A percentile compares a stretch with the other conserved stretches of the same genome.
These are phyloP conservation scores for Chrysocyon brachyurus DNA, from an alignment of 2,797 vertebrate species.

Conservation along the genomic window DNA sequence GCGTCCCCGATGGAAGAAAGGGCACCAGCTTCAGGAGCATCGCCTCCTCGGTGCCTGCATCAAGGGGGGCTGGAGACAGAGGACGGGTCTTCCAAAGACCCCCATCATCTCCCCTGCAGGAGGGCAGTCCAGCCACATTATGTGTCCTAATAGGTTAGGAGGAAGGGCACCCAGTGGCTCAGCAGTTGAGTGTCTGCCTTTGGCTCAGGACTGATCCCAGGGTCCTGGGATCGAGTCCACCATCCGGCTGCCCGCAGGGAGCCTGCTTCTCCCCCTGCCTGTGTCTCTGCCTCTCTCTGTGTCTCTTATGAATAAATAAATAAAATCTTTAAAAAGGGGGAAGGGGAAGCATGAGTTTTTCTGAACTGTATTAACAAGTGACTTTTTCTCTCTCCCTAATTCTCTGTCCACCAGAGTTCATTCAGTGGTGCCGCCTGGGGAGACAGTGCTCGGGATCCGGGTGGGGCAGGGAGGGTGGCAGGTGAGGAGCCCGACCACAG, in stretches of 20 bases:
- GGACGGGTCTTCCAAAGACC: neutral
- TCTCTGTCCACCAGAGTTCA: neutral
- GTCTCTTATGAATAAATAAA: too few relatives aligned
- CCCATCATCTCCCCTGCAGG: accelerated
- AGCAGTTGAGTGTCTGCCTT: too few relatives aligned
- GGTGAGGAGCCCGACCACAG: accelerated
- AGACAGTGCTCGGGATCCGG: accelerated
- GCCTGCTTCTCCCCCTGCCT: too few relatives aligned
- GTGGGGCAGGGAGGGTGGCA: neutral
- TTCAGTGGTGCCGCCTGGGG: accelerated
- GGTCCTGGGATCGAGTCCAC: too few relatives aligned
- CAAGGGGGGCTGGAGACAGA: accelerated
- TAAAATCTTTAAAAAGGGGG: too few relatives aligned
- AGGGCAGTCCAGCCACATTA: neutral
- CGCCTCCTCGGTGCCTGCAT: neutral
- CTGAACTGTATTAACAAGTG: neutral
- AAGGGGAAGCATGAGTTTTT: neutral
- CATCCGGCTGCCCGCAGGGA: too few relatives aligned
- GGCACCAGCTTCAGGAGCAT: neutral
- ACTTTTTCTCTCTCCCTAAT: neutral
- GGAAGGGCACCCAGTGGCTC: neutral
- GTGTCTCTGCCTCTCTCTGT: too few relatives aligned
- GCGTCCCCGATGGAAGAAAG: neutral
- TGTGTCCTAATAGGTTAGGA: neutral
- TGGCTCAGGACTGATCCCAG: too few relatives aligned